Percentiles rank a stretch among this genome's conserved stretches.
These are phyloP conservation scores for Microcaecilia unicolor DNA, from an alignment of 2,797 vertebrate genomes.

Conservation along the genomic window DNA sequence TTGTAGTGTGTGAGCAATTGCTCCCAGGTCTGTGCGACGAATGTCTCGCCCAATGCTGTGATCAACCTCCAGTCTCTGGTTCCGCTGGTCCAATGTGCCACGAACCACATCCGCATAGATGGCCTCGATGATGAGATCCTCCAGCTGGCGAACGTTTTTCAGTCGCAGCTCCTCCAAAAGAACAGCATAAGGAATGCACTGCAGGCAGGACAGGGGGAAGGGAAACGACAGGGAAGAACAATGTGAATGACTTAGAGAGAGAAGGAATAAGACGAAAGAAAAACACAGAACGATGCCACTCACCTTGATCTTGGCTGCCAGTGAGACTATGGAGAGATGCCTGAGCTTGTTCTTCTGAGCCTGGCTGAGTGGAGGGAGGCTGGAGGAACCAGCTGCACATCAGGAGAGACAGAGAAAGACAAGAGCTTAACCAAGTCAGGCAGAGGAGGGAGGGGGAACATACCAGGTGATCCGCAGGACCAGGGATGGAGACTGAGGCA, in stretches of 20 bases:
- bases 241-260: background rate
- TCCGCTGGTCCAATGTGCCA: slow-evolving; percentile 59
- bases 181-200: slow-evolving; percentile 64
- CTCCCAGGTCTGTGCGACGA: slow-evolving; percentile 56
- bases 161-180: slow-evolving; percentile 56
- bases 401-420: background rate
- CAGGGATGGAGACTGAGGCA: too few species aligned
- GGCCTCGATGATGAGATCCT: slow-evolving; percentile 60
- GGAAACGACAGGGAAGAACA: background rate
- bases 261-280: background rate
- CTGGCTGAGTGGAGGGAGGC: slow-evolving; percentile 79
- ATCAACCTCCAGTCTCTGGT: slow-evolving; percentile 61
- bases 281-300: background rate
- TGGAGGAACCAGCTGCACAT: slow-evolving; percentile 49
- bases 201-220: background rate
- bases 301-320: slow-evolving; percentile 95
- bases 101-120: slow-evolving; percentile 59
- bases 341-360: slow-evolving; percentile 93
- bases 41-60: slow-evolving; percentile 64
- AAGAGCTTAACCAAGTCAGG: slow-evolving; percentile 7
- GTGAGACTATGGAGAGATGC: slow-evolving; percentile 88
- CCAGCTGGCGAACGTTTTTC: slow-evolving; percentile 56
- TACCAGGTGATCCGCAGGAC: too few species aligned
- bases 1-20: slow-evolving; percentile 58
- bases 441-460: background rate